A percentile compares a stretch with the other conserved stretches of the same genome.
Evolutionary conservation across 2,888 invertebrate genomes (phyloP).

Genomic region (Drosophila heteroneura): DNA sequence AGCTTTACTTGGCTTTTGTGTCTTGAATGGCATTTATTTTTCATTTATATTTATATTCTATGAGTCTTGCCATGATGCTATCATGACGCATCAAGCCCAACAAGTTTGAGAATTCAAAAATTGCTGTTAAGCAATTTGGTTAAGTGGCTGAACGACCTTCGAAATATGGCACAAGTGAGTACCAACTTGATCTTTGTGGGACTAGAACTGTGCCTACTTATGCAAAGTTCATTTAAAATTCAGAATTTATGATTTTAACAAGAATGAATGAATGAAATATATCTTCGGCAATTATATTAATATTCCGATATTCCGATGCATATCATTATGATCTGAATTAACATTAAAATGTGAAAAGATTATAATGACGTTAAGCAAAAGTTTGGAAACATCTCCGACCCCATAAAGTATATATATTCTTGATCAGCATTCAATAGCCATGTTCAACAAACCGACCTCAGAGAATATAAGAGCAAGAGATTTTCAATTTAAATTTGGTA

Average conservation of each 20-base stretch:
- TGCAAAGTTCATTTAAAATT: not conserved
- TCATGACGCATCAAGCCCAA: constrained; percentile 34
- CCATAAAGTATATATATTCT: not conserved
- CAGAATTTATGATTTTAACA: not conserved
- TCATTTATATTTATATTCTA: not conserved
- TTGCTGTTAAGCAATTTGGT: constrained; percentile 1
- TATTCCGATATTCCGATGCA: not conserved
- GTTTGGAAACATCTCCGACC: not conserved
- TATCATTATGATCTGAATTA: not conserved
- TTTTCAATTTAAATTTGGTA: not conserved
- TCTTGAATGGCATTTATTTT: constrained; percentile 24
- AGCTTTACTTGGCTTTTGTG: constrained; percentile 35
- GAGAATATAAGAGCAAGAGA: no score
- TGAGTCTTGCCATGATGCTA: constrained; percentile 7
- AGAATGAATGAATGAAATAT: not conserved
- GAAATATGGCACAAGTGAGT: not conserved
- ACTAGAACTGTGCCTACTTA: not conserved
- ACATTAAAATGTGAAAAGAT: not conserved
- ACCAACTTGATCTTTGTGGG: not conserved
- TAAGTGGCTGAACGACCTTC: not conserved
- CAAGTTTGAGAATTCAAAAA: constrained; percentile 11
- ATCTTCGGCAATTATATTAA: not conserved
- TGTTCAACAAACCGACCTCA: not conserved
- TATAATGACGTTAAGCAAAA: not conserved
- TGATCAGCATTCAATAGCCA: not conserved